Evolutionary conservation across 2,888 invertebrate genomes (phyloP).

Genomic region (Dinocampus coccinellae): DNA sequence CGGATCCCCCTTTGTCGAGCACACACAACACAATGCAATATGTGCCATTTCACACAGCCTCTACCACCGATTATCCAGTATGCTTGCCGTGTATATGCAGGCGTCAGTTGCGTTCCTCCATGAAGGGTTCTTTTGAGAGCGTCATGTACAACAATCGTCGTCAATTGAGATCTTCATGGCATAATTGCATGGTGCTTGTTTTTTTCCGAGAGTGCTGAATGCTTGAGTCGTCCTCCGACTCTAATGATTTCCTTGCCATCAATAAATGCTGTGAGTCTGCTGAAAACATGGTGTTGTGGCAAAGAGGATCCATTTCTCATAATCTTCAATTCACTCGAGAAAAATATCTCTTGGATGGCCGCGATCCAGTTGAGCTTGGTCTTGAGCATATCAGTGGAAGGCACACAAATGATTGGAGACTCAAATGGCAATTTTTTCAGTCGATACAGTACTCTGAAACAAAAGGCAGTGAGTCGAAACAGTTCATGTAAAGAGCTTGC

Average conservation of each 20-base stretch:
- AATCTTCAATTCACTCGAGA: too few relatives aligned
- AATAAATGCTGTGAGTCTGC: conserved; percentile 37
- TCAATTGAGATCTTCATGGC: conserved; percentile 26
- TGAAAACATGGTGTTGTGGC: too few relatives aligned
- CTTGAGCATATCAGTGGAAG: too few relatives aligned
- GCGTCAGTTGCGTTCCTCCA: conserved; percentile 40
- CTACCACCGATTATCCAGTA: conserved; percentile 44
- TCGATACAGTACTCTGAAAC: too few relatives aligned
- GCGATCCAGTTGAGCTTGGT: too few relatives aligned
- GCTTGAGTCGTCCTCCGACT: conserved; percentile 38
- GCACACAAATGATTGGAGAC: too few relatives aligned
- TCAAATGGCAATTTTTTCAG: too few relatives aligned
- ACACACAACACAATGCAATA: conserved; percentile 41
- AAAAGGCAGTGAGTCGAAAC: too few relatives aligned
- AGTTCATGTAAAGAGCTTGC: too few relatives aligned
- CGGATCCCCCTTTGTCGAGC: conserved; percentile 33
- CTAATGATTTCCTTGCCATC: conserved; percentile 38
- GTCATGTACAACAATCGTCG: conserved; percentile 37
- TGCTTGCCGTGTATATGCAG: conserved; percentile 18
- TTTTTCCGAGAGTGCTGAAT: conserved; percentile 22
- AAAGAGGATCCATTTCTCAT: too few relatives aligned
- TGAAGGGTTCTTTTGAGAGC: conserved; percentile 38
- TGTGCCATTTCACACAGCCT: conserved; percentile 26
- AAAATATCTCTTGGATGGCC: too few relatives aligned
- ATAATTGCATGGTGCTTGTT: conserved; percentile 39